Conservation (phyloP, 2,113 vertebrate species). For the Gambusia holbrooki region DNA sequence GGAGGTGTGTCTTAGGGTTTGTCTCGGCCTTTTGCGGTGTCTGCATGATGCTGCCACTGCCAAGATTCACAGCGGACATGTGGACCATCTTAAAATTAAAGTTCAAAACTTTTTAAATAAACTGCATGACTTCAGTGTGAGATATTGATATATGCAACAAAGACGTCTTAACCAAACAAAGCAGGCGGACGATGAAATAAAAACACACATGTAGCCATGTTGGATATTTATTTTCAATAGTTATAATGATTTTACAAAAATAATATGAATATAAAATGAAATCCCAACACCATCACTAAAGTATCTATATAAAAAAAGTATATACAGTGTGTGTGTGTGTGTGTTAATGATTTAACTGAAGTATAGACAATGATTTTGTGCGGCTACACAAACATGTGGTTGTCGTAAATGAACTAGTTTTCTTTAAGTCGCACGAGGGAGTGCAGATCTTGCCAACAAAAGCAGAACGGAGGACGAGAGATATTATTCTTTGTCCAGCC, state of each 20-base stretch:
- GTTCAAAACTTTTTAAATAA: no score
- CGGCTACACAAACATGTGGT: constrained; percentile 2
- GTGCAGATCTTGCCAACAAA: background rate
- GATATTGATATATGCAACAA: background rate
- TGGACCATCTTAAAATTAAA: no score
- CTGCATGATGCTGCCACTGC: no score
- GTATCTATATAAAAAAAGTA: background rate
- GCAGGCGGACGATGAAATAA: constrained; percentile 9
- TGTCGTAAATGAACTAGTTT: background rate
- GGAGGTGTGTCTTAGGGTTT: no score
- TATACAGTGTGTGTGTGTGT: background rate
- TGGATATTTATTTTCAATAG: constrained; percentile 49
- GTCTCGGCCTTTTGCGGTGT: no score
- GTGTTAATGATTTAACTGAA: constrained; percentile 6
- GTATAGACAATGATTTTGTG: constrained; percentile 10
- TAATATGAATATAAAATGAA: constrained; percentile 2
- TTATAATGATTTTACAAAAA: constrained; percentile 54
- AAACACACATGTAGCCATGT: constrained; percentile 15
- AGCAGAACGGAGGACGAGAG: background rate
- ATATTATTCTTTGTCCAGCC: no score
- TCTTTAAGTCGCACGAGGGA: constrained; percentile 7
- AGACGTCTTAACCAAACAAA: background rate
- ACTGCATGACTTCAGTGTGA: no score
- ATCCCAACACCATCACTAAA: constrained; percentile 3
- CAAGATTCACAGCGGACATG: no score